Conservation (phyloP, 1,140 invertebrate species). For the Caerostris darwini region DNA sequence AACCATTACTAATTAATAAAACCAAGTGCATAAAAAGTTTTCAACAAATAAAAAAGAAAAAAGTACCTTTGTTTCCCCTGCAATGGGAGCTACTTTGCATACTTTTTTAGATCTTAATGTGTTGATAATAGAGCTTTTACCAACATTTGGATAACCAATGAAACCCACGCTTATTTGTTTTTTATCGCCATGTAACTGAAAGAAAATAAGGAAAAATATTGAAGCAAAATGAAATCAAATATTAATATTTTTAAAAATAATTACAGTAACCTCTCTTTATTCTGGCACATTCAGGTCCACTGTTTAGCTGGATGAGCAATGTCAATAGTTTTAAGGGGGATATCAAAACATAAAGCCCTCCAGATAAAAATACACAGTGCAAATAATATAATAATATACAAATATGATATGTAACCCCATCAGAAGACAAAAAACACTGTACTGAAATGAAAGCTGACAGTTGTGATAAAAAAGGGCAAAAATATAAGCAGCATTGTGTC, state of each 20-base stretch:
- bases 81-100: conserved; percentile 99
- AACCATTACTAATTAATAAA: too few relatives aligned
- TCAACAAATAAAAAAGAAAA: neutral
- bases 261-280: neutral
- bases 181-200: conserved; percentile 92
- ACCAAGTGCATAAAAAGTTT: neutral
- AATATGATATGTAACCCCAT: too few relatives aligned
- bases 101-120: conserved; percentile 96
- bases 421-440: too few relatives aligned
- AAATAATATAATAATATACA: too few relatives aligned
- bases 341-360: too few relatives aligned
- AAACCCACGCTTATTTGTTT: conserved; percentile 99
- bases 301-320: too few relatives aligned
- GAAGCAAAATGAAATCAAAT: neutral
- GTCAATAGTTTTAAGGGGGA: too few relatives aligned
- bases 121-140: conserved; percentile 99
- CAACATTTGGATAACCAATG: conserved; percentile 99
- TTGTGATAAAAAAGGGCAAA: too few relatives aligned
- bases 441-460: too few relatives aligned
- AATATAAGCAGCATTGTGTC: too few relatives aligned
- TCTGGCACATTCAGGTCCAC: neutral
- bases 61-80: conserved; percentile 97
- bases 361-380: too few relatives aligned
- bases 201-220: neutral
- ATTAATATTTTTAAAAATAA: neutral